phyloP scores from a whole-genome alignment of 2,113 vertebrate species.

The Sarotherodon lohbergeri region DNA sequence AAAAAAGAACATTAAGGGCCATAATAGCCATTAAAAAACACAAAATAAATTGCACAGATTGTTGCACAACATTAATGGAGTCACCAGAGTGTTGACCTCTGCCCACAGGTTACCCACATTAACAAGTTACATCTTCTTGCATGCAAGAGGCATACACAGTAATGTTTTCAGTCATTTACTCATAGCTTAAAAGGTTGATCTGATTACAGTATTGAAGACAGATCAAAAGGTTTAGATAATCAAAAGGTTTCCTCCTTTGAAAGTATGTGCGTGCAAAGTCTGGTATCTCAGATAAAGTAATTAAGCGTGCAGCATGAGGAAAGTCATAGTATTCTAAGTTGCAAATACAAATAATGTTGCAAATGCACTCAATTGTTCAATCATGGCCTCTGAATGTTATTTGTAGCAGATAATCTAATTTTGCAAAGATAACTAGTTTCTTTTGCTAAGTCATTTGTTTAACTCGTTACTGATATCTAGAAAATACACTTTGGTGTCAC shows the following conservation, averaged over 20 bases:
- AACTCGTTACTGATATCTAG: neutral
- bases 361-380: neutral
- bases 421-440: neutral
- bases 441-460: too few species aligned
- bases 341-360: neutral
- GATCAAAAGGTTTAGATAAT: neutral
- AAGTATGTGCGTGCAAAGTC: neutral
- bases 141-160: neutral
- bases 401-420: neutral
- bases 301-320: neutral
- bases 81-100: neutral
- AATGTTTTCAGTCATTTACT: neutral
- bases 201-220: neutral
- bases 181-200: neutral
- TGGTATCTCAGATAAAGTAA: neutral
- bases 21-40: neutral
- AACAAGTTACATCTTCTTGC: neutral
- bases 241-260: neutral
- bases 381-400: neutral
- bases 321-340: neutral
- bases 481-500: neutral
- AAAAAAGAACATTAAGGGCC: neutral
- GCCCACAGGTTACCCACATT: neutral
- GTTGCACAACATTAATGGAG: neutral
- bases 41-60: neutral